Evolutionary conservation across 2,113 vertebrate genomes (phyloP), one percentile per base, ranked within the genome.

Genomic region (Melanocharis versteri): DNA sequence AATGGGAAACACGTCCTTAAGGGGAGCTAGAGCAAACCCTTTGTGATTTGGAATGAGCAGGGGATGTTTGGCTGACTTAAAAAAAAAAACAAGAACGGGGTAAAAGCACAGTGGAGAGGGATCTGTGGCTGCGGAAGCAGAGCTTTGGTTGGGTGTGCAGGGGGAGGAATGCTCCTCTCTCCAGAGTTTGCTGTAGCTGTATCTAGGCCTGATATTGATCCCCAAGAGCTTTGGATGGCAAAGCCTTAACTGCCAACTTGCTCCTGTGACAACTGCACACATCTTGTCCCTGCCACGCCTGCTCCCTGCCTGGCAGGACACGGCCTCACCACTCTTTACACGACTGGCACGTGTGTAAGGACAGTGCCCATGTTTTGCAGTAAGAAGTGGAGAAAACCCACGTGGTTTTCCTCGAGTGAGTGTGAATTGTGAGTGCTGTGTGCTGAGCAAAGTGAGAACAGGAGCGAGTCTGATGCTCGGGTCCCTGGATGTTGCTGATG

Each of bases 231-330:
- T 89, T 66, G 87, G 33, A 27, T 57, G 42, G 65, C 35, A 87
- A 62, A 89, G 24, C 44, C 53, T 82, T 79, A 56, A 68, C n/a
- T 20, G 35, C 39, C 35, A 73, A 16, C 13, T 64, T 64, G 54
- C 50, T 53, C 33, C 1, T 53, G 6, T 27, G 30, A 37, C 0
- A 8, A 7, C 24, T 65, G 28, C 37, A 56, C 4, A 2, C 0
- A 0, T 23, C 3, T 28, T 50, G 44, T 27, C 51, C 7, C 2
- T 78, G 70, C 61, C 23, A 4, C 31, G 27, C 40, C 73, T 47
- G 47, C 44, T 85, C 35, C 61, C 44, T 56, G 44, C 50, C 58
- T 61, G 60, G 39, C 75, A 92, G 83, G 57, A 35, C 39, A 8
- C 61, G 15, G 27, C 12, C 2, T 66, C 58, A 15, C 73, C 48